Base-by-base conservation (phyloP, 2,113 vertebrate genomes). In the Albula glossodonta region DNA sequence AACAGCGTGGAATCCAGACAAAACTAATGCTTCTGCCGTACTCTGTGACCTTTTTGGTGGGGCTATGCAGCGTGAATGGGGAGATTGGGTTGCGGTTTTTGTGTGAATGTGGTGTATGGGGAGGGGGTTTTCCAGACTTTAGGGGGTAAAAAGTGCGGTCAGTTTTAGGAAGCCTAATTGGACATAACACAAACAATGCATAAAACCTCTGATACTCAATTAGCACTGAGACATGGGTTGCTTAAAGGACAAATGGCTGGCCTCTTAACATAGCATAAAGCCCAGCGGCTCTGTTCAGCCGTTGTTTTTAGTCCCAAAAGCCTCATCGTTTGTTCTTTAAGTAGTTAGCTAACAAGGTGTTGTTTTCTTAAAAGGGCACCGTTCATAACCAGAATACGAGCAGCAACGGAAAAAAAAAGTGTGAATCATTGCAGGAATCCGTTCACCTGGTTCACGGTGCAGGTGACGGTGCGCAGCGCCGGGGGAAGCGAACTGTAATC, bases 391-490 rank as follows among this genome's bases (percentile, higher is more conserved):
- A 90, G 85, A 92, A 93, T 84, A 91, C 97, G 95, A 94, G 93
- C 92, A 89, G 92, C 91, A 41, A 41, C 31, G 88, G 92, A 96
- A 95, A 95, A 96, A 97, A 96, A 97, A 96, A 95, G 95, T 96
- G 95, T 97, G 60, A 95, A 95, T 93, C 95, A 94, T 95, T 95
- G 19, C 95, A 94, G 90, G 85, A 89, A 92, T 98, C 93, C 95
- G 97, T 96, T 96, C 92, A 95, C 90, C 87, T 11, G 93, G 89
- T 94, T 96, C 96, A 97, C 83, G 95, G 97, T 96, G 50, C 49
- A 10, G 83, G 50, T 51, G 10, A 25, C 77, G 90, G 91, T 88
- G 94, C 89, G 51, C 85, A 86, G 89, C 95, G 96, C 96, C 96
- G 96, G 94, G 94, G 92, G 31, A 41, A 94, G 53, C 2, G 53